Base-by-base conservation (phyloP, 1,140 invertebrate species). In the Caerostris extrusa region DNA sequence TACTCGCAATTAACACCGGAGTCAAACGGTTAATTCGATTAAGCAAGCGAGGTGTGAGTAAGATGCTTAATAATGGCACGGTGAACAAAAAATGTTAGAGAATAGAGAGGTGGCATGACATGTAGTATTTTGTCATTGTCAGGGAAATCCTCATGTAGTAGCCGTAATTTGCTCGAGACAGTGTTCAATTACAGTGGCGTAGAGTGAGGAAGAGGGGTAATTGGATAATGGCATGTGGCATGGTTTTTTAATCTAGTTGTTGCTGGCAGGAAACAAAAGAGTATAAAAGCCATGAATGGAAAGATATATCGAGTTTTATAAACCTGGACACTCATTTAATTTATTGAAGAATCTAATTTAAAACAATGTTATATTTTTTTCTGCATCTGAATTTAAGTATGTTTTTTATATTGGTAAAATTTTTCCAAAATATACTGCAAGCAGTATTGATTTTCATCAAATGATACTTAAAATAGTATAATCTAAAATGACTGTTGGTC, bases 1-100 rank as follows among this genome's bases (percentile, higher is more conserved):
- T 93, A 93, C 60, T 93, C 64, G 82, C 85, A 93, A 93, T 93
- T 93, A 93, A 71, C 83, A 71, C 83, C 55, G 53, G 61, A 93
- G 91, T 87, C 91, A 87, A 93, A 93, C 64, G 61, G 64, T 71
- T 93, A 93, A 93, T 93, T 93, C 81, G 91, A 87, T 87, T 87
- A 77, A 87, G 7, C 34, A 60, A 17, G n/a, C 19, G 34, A 85
- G 55, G 81, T 19, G 60, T 50, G 34, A 56, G 57, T 67, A 69
- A 53, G 56, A 50, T 60, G 17, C 34, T 50, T 82, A 82, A 82
- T 88, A 85, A 56, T 17, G 34, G 81, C 10, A 8, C 60, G 88
- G 69, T 6, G 55, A 57, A 90, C 55, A 77, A 34, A 6, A 71
- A 90, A 55, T 3, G 19, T 61, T 14, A 64, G 0, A 64, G 2